These are phyloP conservation scores for Drosophila monieri DNA, from an alignment of 2,888 invertebrate genomes.

Conservation along the genomic window DNA sequence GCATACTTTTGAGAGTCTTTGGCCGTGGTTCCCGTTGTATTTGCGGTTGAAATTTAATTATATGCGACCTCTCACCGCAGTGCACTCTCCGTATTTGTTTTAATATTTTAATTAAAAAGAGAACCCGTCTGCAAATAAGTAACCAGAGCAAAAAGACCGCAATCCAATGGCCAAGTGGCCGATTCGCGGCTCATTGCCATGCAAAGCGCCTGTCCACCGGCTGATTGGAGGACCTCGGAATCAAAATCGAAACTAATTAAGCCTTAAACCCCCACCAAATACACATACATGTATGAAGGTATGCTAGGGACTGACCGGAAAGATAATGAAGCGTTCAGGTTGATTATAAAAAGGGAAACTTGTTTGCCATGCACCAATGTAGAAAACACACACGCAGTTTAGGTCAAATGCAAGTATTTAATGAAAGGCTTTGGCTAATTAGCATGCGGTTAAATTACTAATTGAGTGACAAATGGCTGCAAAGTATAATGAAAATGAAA, in stretches of 20 bases:
- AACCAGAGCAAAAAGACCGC: slow-evolving; percentile 52
- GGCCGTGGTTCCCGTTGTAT: slow-evolving; percentile 21
- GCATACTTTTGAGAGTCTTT: slow-evolving; percentile 51
- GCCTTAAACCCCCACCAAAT: slow-evolving; percentile 28
- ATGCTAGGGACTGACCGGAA: background rate
- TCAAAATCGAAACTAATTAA: slow-evolving; percentile 67
- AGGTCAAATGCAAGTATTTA: slow-evolving; percentile 44
- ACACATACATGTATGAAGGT: slow-evolving; percentile 7
- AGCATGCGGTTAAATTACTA: slow-evolving; percentile 45
- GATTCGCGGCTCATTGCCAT: slow-evolving; percentile 65
- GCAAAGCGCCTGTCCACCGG: slow-evolving; percentile 45
- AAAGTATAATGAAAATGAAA: background rate
- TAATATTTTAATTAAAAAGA: slow-evolving; percentile 61
- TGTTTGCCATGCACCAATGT: background rate
- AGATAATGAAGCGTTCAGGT: slow-evolving; percentile 34
- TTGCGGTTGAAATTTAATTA: slow-evolving; percentile 57
- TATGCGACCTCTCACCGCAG: slow-evolving; percentile 17
- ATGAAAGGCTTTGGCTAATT: slow-evolving; percentile 52
- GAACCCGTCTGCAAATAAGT: slow-evolving; percentile 50
- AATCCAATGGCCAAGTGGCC: slow-evolving; percentile 60
- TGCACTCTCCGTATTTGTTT: slow-evolving; percentile 40
- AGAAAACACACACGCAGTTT: slow-evolving; percentile 17
- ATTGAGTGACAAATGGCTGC: slow-evolving; percentile 5
- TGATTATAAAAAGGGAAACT: slow-evolving; percentile 32
- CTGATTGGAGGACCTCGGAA: slow-evolving; percentile 50